These are phyloP conservation scores for Rachycentron canadum DNA, from an alignment of 2,797 vertebrate genomes.

Conservation along the genomic window DNA sequence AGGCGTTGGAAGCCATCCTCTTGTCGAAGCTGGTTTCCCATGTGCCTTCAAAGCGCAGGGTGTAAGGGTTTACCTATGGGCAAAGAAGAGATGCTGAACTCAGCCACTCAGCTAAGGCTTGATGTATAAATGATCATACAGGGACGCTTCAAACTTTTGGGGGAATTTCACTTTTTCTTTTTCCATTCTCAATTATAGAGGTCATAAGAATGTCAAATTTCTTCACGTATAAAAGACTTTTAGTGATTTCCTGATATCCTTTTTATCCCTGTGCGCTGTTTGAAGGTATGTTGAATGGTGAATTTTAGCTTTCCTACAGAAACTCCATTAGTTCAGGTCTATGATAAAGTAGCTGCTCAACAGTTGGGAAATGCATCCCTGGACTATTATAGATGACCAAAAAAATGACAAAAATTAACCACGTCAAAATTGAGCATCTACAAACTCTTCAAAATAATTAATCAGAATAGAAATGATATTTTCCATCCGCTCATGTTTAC, in stretches of 20 bases:
- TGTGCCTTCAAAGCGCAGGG: slow-evolving; percentile 93
- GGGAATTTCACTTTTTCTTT: neutral
- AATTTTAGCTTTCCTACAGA: neutral
- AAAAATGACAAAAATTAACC: neutral
- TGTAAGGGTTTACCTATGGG: slow-evolving; percentile 92
- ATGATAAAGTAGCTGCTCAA: neutral
- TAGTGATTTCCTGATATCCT: neutral
- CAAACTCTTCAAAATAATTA: neutral
- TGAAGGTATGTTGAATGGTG: neutral
- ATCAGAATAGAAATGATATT: slow-evolving; percentile 7
- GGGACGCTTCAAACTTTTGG: neutral
- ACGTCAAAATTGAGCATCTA: neutral
- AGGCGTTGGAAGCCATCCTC: slow-evolving; percentile 94
- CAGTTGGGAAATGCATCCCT: neutral
- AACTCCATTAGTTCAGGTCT: neutral
- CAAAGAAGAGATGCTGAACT: slow-evolving; percentile 4
- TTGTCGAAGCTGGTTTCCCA: slow-evolving; percentile 97
- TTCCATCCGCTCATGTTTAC: slow-evolving; percentile 23
- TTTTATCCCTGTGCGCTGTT: neutral
- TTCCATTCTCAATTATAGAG: neutral
- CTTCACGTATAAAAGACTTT: neutral
- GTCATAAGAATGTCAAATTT: neutral
- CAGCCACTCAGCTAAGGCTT: neutral
- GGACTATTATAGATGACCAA: neutral
- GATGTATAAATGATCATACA: neutral